phyloP scores from a whole-genome alignment of 2,113 vertebrate genomes.

The Triplophysa rosa region DNA sequence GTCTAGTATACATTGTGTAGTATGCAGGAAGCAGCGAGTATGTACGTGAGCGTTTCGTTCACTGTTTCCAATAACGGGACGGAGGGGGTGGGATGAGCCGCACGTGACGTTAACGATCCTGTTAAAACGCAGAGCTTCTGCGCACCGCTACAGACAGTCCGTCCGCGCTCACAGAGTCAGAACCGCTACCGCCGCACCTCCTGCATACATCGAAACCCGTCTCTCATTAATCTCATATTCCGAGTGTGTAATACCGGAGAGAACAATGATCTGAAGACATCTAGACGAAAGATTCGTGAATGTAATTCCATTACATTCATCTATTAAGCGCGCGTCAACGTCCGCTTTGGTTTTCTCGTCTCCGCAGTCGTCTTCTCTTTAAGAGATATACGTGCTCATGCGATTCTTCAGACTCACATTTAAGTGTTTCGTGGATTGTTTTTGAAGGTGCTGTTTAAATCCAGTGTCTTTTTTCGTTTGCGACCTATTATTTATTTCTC shows the following conservation, averaged over 20 bases:
- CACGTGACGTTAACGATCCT: slow-evolving; percentile 57
- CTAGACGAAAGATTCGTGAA: slow-evolving; percentile 12
- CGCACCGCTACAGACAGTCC: slow-evolving; percentile 33
- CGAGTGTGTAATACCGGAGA: slow-evolving; percentile 13
- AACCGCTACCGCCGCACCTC: slow-evolving; percentile 7
- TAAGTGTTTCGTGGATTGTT: slow-evolving; percentile 87
- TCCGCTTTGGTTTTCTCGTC: slow-evolving; percentile 51
- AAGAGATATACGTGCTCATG: slow-evolving; percentile 71
- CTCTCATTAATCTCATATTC: slow-evolving; percentile 29
- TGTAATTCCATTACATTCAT: slow-evolving; percentile 51
- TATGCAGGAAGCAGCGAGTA: background rate
- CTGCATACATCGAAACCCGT: background rate
- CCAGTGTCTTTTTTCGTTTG: slow-evolving; percentile 52
- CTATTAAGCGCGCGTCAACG: slow-evolving; percentile 41
- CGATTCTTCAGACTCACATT: slow-evolving; percentile 88
- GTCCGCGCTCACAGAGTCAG: slow-evolving; percentile 24
- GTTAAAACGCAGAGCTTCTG: slow-evolving; percentile 58
- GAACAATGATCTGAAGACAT: slow-evolving; percentile 48
- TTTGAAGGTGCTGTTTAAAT: slow-evolving; percentile 72
- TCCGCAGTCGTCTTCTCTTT: slow-evolving; percentile 62
- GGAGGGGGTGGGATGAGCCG: slow-evolving; percentile 44
- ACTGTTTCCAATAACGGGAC: slow-evolving; percentile 42
- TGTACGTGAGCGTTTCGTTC: slow-evolving; percentile 35
- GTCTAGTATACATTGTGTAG: background rate
- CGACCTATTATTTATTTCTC: slow-evolving; percentile 44